A percentile compares a stretch with the other conserved stretches of the same genome.
Evolutionary conservation across 2,113 vertebrate species (phyloP).

Genomic region (Scophthalmus maximus): DNA sequence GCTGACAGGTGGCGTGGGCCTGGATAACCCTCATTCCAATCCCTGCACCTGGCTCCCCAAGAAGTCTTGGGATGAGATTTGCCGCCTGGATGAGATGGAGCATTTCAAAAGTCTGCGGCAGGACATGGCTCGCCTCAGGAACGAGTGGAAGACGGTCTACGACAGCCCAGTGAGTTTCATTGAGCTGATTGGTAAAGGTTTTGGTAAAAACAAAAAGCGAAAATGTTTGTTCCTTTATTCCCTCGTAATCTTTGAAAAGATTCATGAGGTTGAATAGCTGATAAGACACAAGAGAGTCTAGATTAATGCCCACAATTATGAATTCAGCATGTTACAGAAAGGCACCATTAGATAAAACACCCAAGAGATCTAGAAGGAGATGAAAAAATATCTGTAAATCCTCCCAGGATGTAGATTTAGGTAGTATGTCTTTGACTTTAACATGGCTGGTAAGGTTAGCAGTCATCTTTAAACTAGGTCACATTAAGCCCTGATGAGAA

Average conservation of each 20-base stretch:
- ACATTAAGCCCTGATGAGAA: background rate
- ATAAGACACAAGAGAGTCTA: background rate
- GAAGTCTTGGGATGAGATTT: constrained; percentile 91
- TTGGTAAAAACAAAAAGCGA: background rate
- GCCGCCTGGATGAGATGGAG: constrained; percentile 84
- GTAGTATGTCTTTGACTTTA: background rate
- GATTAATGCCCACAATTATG: background rate
- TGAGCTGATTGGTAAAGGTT: background rate
- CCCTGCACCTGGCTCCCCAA: constrained; percentile 89
- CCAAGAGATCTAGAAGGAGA: background rate
- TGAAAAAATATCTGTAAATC: background rate
- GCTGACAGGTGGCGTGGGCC: constrained; percentile 88
- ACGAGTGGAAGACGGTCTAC: constrained; percentile 89
- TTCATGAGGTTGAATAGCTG: background rate
- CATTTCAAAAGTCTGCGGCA: constrained; percentile 81
- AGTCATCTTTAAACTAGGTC: constrained; percentile 3
- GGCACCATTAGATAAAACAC: background rate
- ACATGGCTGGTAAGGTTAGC: background rate
- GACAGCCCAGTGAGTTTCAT: constrained; percentile 85
- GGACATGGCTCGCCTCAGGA: constrained; percentile 81
- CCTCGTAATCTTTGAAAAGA: too few relatives aligned
- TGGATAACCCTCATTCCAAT: constrained; percentile 88
- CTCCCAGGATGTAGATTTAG: background rate
- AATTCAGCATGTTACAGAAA: constrained; percentile 9
- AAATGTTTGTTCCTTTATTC: background rate